Base-by-base conservation (phyloP, 2,797 vertebrate genomes). In the Numenius phaeopus region DNA sequence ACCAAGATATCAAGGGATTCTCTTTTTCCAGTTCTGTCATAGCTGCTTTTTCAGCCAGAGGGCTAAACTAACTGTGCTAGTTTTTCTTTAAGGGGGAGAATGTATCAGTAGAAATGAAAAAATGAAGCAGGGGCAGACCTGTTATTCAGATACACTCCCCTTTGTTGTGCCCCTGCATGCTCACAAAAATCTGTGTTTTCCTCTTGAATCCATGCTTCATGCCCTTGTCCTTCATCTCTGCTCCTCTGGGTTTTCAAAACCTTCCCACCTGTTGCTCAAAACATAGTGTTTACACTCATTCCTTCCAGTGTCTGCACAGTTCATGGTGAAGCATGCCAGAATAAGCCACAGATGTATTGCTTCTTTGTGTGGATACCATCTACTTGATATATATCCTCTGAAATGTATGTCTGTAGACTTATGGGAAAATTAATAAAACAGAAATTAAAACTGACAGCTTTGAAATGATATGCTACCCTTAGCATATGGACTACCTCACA, bases 381-480 rank as follows among this genome's bases (percentile, higher is more conserved):
- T 91, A 71, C 46, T 73, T 97, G 97, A 97, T 97, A 92, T 94
- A 98, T 78, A 94, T 76, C 78, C 84, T 96, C 94, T 97, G 96
- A 97, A 98, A 97, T 97, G 67, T 96, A 98, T 39, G 84, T 96
- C 94, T 96, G 94, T 85, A 95, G 96, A 93, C 95, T 98, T 98
- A 98, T 95, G 96, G 96, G 88, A 98, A 98, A 98, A 98, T 98
- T 97, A 98, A 98, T 98, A 98, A 98, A 97, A 93, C 79, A 11
- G 66, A 98, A 98, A 98, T 98, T 98, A 98, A 98, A 98, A 93
- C 94, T 98, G 97, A 98, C 98, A 98, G 93, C 93, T 98, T 88
- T 97, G 97, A 97, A 98, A 97, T 98, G 2, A 97, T 98, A 95
- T 97, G 95, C 94, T 98, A 95, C 96, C 95, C 97, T 97, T 98